Base-by-base conservation (phyloP, 1,140 invertebrate genomes). In the Marisa cornuarietis region DNA sequence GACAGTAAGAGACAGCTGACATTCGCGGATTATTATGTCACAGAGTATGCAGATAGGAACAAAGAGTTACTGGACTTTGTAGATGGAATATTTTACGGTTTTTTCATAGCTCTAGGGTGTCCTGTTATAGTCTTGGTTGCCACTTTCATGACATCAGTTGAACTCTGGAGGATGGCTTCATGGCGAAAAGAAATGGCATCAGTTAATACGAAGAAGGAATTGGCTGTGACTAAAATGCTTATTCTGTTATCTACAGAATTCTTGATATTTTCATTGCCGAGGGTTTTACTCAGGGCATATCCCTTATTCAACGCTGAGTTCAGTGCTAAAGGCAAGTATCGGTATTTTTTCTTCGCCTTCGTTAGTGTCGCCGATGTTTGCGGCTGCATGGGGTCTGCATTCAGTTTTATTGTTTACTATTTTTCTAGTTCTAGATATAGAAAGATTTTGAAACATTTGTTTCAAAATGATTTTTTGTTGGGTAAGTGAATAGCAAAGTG, bases 71-170 rank as follows among this genome's bases (percentile, higher is more conserved):
- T 75, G 5, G 42, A n/a, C n/a, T 31, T 31, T 9, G 52, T 75
- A n/a, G 58, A 75, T 24, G 58, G 54, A 1, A 24, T 75, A 11
- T n/a, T 75, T n/a, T 75, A 75, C 58, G 73, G 73, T 6, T 75
- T 75, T 24, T 9, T 22, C 51, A 24, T 75, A 18, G 4, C 52
- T 18, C n/a, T 75, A 22, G 73, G 73, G 6, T 75, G 73, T 42
- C 73, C 61, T 1, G 22, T 75, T 1, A n/a, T 75, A n/a, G 58
- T 75, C 3, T 61, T 75, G 26, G 18, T 62, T 26, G 16, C 73
- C 9, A 75, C 73, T n/a, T 11, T 63, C 73, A 63, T 75, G 26
- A 75, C 73, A 7, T 18, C 73, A 5, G n/a, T 75, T 54, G 62
- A 63, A 31, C 73, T 75, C 1, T 31, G 31, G 58, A 24, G 62